Conservation (phyloP, 1,140 invertebrate genomes). For the Drosophila triauraria region DNA sequence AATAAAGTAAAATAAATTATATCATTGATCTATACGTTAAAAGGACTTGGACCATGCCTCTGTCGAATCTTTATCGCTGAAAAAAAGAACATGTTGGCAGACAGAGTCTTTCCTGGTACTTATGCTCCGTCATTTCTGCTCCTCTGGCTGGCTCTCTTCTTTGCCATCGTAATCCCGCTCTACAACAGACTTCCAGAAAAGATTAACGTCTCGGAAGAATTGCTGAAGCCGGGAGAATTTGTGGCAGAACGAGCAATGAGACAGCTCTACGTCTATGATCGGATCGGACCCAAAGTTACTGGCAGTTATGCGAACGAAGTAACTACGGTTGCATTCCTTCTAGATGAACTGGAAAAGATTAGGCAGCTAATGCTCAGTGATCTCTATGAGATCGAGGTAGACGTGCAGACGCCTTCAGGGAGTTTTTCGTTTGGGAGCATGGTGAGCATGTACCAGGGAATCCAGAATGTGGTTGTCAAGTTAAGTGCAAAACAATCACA, state of each 20-base stretch:
- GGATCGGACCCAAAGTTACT: constrained; percentile 88
- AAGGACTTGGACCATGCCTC: neutral
- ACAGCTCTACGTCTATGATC: constrained; percentile 88
- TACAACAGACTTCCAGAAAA: constrained; percentile 60
- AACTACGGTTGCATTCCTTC: constrained; percentile 86
- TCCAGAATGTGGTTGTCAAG: constrained; percentile 92
- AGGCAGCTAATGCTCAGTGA: constrained; percentile 37
- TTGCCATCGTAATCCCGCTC: constrained; percentile 63
- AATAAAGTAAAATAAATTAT: no score
- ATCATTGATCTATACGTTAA: neutral
- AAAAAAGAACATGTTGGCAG: no score
- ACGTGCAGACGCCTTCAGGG: constrained; percentile 87
- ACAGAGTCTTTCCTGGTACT: constrained; percentile 52
- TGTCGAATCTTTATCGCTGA: neutral
- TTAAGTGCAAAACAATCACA: constrained; percentile 86
- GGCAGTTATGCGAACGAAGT: constrained; percentile 89
- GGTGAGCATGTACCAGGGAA: constrained; percentile 89
- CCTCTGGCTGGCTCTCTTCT: constrained; percentile 66
- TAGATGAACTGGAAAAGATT: constrained; percentile 82
- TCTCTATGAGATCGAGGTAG: constrained; percentile 66
- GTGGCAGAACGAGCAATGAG: constrained; percentile 66
- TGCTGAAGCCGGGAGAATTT: constrained; percentile 43
- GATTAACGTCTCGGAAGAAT: constrained; percentile 47
- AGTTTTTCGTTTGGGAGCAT: constrained; percentile 91
- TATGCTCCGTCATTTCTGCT: constrained; percentile 64